Conservation (phyloP, 2,113 vertebrate genomes). For the Montifringilla adamsi region DNA sequence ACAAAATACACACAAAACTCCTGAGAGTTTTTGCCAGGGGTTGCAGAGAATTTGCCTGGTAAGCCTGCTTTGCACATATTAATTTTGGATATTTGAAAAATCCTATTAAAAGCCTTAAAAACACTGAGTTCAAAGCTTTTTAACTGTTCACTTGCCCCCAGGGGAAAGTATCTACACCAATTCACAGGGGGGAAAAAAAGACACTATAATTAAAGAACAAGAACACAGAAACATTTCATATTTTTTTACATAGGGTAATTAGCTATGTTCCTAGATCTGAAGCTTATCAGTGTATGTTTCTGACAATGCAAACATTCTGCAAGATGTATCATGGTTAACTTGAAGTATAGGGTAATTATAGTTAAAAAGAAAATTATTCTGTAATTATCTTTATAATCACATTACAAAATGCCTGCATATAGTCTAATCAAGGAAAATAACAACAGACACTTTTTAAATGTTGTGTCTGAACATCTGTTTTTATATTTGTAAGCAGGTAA, state of each 20-base stretch:
- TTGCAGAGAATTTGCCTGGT: background rate
- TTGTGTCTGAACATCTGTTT: background rate
- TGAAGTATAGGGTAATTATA: conserved; percentile 31
- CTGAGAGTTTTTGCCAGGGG: background rate
- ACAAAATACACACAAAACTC: background rate
- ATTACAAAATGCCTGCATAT: background rate
- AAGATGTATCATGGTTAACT: conserved; percentile 6
- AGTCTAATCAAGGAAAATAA: background rate
- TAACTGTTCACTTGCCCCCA: background rate
- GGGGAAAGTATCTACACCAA: background rate
- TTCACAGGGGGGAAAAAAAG: background rate
- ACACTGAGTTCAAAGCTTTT: background rate
- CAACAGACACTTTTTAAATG: background rate
- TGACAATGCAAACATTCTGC: background rate
- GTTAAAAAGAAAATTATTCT: conserved; percentile 32
- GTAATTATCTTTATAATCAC: conserved; percentile 27
- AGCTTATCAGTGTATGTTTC: background rate
- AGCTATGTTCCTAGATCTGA: background rate
- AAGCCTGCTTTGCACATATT: background rate
- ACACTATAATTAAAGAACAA: background rate
- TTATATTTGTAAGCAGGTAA: background rate
- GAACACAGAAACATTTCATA: background rate
- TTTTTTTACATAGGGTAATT: background rate
- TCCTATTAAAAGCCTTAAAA: background rate
- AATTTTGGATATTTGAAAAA: background rate